Conservation (phyloP, 1,140 invertebrate genomes). For the Myzus persicae region DNA sequence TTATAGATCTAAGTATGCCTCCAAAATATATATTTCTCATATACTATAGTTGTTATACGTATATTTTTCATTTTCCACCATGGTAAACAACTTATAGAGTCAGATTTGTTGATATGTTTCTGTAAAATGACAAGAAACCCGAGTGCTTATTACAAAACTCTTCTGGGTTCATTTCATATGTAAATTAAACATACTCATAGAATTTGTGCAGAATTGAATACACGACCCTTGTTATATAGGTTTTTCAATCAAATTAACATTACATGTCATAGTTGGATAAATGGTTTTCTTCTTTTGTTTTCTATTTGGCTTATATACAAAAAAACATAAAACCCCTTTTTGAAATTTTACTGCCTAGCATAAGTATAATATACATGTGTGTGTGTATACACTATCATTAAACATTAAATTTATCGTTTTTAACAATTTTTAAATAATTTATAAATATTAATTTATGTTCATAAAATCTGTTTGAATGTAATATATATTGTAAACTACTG, state of each 20-base stretch:
- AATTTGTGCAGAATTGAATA: not conserved
- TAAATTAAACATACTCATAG: not conserved
- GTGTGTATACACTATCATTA: too few relatives aligned
- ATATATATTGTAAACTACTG: too few relatives aligned
- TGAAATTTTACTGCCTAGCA: not conserved
- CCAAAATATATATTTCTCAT: not conserved
- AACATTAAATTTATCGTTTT: not conserved
- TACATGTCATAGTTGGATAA: not conserved
- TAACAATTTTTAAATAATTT: too few relatives aligned
- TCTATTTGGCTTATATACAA: not conserved
- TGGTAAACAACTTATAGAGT: not conserved
- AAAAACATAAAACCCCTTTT: not conserved
- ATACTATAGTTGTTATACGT: not conserved
- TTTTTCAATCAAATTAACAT: conserved; percentile 6
- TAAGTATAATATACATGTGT: not conserved
- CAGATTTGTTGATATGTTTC: not conserved
- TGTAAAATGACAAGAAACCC: not conserved
- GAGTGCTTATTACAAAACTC: not conserved
- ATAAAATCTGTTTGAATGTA: too few relatives aligned
- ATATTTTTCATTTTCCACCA: not conserved
- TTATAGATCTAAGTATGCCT: not conserved
- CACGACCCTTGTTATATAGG: not conserved
- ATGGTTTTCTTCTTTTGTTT: not conserved
- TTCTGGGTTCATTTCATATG: not conserved
- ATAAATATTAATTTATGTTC: too few relatives aligned